These are phyloP conservation scores for Lasioglossum leucozonium DNA, from an alignment of 2,888 invertebrate genomes.

Conservation along the genomic window DNA sequence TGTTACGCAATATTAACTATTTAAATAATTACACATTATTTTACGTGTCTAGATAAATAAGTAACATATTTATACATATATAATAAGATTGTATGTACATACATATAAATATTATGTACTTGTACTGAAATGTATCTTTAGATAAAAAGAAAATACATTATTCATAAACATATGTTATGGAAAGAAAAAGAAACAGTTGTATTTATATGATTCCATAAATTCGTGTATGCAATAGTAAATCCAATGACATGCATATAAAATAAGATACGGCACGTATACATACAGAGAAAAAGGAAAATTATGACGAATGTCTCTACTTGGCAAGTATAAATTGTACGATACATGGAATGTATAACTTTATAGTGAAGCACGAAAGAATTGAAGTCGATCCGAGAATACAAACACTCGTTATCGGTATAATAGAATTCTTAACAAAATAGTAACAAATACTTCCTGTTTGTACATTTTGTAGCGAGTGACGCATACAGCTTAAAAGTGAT, in stretches of 20 bases:
- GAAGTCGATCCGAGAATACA: neutral
- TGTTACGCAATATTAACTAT: too few species aligned
- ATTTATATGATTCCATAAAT: neutral
- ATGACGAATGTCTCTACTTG: constrained; percentile 9
- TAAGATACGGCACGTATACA: neutral
- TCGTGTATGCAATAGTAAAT: neutral
- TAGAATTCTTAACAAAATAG: neutral
- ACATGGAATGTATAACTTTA: neutral
- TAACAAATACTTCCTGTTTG: neutral
- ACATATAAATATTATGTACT: neutral
- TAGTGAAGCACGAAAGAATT: neutral
- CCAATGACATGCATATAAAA: neutral
- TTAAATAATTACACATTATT: too few species aligned
- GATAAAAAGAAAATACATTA: neutral
- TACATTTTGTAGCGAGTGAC: neutral
- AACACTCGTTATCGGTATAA: neutral
- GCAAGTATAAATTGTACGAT: constrained; percentile 1
- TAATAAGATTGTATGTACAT: neutral
- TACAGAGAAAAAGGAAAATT: neutral
- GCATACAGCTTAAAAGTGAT: neutral
- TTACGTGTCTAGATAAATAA: too few species aligned
- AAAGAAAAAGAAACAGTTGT: neutral
- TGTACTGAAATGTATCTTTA: neutral
- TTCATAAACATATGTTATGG: neutral
- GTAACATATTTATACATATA: neutral